Evolutionary conservation across 2,888 invertebrate species (phyloP).

Genomic region (Trachelus iudaicus): DNA sequence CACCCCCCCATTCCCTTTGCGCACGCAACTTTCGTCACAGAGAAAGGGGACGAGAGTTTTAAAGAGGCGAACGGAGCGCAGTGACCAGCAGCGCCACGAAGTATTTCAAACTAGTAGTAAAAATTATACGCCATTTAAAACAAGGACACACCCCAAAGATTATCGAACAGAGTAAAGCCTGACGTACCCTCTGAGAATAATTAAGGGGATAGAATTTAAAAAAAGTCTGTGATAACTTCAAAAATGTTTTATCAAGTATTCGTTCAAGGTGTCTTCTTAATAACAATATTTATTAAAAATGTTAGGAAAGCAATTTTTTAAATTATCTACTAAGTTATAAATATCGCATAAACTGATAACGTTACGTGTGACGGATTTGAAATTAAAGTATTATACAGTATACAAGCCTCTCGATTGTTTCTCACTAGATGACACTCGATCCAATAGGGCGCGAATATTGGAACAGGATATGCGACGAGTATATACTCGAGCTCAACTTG

Average conservation of each 20-base stretch:
- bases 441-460: slow-evolving; percentile 29
- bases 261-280: no score
- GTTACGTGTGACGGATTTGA: neutral
- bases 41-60: neutral
- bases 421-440: slow-evolving; percentile 18
- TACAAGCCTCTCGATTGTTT: slow-evolving; percentile 17
- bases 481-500: slow-evolving; percentile 29
- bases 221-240: slow-evolving; percentile 2
- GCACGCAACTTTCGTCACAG: neutral
- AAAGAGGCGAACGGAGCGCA: neutral
- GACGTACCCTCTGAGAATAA: neutral
- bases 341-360: neutral
- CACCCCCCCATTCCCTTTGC: neutral
- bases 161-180: neutral
- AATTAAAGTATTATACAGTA: neutral
- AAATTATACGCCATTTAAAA: slow-evolving; percentile 24
- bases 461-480: slow-evolving; percentile 20
- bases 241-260: neutral
- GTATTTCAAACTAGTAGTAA: neutral
- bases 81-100: neutral
- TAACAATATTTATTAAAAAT: neutral
- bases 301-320: neutral
- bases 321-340: neutral
- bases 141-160: neutral
- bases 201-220: neutral